These are phyloP conservation scores for Turdus rufiventris DNA, from an alignment of 2,113 vertebrate species.

Conservation along the genomic window DNA sequence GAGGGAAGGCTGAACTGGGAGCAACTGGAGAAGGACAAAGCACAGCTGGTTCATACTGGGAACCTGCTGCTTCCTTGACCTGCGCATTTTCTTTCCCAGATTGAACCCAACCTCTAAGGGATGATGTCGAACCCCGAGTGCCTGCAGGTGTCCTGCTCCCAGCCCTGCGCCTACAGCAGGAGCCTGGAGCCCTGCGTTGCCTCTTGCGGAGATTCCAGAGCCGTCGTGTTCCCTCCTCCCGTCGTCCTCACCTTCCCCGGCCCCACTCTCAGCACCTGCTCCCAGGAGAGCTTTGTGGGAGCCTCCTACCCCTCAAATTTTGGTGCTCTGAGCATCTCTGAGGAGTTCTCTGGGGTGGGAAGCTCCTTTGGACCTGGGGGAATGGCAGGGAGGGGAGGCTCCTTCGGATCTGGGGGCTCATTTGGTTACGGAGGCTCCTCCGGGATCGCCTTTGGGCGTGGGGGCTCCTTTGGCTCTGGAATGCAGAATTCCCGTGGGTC, in stretches of 20 bases:
- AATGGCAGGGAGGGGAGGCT: rapidly evolving
- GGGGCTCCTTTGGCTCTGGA: neutral
- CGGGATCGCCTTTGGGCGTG: rapidly evolving
- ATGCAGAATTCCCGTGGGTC: neutral
- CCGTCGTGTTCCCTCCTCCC: neutral
- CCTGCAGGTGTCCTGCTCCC: neutral
- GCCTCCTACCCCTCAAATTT: rapidly evolving
- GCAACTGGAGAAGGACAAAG: neutral
- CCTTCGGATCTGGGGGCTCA: neutral
- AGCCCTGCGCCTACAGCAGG: neutral
- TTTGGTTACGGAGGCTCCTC: rapidly evolving
- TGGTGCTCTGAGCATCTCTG: rapidly evolving
- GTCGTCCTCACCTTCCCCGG: neutral
- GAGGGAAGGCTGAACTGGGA: neutral
- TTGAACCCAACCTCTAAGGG: rapidly evolving
- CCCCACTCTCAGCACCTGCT: neutral
- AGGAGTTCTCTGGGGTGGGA: rapidly evolving
- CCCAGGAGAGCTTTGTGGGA: slow-evolving; percentile 1
- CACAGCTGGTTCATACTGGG: neutral
- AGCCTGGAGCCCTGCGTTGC: neutral
- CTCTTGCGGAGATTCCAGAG: neutral
- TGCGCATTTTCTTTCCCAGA: neutral
- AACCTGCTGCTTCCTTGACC: neutral
- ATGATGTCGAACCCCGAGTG: neutral
- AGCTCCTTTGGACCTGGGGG: neutral